These are phyloP conservation scores for Puntigrus tetrazona DNA, from an alignment of 2,113 vertebrate species.

Conservation along the genomic window DNA sequence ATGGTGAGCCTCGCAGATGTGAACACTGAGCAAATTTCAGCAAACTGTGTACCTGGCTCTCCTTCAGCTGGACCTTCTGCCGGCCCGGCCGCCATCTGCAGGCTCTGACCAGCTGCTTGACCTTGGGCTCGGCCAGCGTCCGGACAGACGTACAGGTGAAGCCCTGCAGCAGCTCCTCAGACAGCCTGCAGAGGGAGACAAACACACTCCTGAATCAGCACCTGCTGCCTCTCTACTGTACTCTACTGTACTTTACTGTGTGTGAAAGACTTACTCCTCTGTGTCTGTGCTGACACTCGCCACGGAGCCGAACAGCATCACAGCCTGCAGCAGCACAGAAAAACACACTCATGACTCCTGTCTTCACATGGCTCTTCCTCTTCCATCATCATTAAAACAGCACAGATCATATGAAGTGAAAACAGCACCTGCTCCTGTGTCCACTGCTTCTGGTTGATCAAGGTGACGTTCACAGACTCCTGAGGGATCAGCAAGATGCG, in stretches of 20 bases:
- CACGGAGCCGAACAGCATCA: slow-evolving; percentile 58
- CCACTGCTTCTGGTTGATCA: slow-evolving; percentile 45
- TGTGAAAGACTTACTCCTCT: slow-evolving; percentile 61
- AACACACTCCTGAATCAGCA: neutral
- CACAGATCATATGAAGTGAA: neutral
- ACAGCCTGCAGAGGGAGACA: slow-evolving; percentile 60
- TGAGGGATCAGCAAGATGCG: slow-evolving; percentile 1
- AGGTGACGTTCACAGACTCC: neutral
- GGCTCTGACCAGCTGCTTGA: slow-evolving; percentile 53
- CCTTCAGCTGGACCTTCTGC: slow-evolving; percentile 56
- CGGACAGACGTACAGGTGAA: slow-evolving; percentile 62
- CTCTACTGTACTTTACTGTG: no score
- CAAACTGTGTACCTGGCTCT: slow-evolving; percentile 61
- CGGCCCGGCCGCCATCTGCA: slow-evolving; percentile 48
- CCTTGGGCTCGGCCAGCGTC: neutral
- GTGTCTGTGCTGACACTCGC: slow-evolving; percentile 25
- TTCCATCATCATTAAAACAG: neutral
- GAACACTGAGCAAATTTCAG: neutral
- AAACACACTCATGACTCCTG: neutral
- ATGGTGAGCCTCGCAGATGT: neutral
- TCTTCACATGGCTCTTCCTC: neutral
- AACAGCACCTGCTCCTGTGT: slow-evolving; percentile 50
- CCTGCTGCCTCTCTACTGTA: neutral
- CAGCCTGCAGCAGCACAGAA: slow-evolving; percentile 46
- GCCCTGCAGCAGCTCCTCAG: slow-evolving; percentile 65